Evolutionary conservation across 2,888 invertebrate species (phyloP).

Genomic region (Ariolimax columbianus): DNA sequence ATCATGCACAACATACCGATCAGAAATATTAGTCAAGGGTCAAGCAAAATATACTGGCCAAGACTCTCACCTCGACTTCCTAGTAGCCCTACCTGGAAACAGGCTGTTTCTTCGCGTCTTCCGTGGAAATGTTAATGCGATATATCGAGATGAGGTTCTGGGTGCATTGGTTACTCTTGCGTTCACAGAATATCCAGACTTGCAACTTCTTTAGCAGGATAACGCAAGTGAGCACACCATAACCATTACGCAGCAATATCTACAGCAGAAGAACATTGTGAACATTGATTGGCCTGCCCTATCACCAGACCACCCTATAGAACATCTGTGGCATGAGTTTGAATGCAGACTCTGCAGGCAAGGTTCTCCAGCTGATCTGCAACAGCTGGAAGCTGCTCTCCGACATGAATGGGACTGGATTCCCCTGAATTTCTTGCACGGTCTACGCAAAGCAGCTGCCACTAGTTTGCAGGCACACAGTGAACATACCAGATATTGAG

Average conservation of each 20-base stretch:
- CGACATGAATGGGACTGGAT: slow-evolving; percentile 22
- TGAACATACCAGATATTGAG: slow-evolving; percentile 1
- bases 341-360: background rate
- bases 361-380: background rate
- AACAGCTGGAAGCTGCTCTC: slow-evolving; percentile 16
- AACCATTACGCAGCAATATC: background rate
- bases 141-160: background rate
- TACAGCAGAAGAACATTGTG: slow-evolving; percentile 23
- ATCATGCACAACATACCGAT: too few species aligned
- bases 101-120: too few species aligned
- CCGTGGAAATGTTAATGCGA: background rate
- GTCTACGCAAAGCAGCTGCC: background rate
- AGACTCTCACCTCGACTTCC: too few species aligned
- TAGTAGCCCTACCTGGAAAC: too few species aligned
- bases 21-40: too few species aligned
- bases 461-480: slow-evolving; percentile 15
- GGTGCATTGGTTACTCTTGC: background rate
- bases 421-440: background rate
- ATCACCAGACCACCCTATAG: slow-evolving; percentile 11
- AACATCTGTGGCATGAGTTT: slow-evolving; percentile 18
- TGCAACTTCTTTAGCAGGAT: background rate
- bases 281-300: slow-evolving; percentile 7
- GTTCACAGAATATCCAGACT: slow-evolving; percentile 1
- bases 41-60: too few species aligned
- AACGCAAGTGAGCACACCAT: background rate